These are phyloP conservation scores for Elanus axillaris DNA, from an alignment of 2,113 vertebrate species.

Conservation along the genomic window DNA sequence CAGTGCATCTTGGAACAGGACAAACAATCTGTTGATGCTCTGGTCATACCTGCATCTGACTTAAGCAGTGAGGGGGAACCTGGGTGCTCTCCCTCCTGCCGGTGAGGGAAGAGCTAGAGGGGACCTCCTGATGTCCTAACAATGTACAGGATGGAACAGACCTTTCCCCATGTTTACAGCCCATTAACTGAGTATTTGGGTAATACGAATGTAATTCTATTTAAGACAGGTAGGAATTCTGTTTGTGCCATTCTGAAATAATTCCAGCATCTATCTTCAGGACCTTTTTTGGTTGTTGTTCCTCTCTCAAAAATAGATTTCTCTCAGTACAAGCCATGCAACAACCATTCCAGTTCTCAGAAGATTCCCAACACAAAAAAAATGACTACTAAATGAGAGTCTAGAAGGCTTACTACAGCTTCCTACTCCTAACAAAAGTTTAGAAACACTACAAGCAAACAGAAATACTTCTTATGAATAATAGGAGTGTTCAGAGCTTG, in stretches of 20 bases:
- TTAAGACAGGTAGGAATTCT: neutral
- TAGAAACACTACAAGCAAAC: neutral
- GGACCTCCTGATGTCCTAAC: fast-evolving
- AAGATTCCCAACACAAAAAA: neutral
- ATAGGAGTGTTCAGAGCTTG: neutral
- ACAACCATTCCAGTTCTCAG: neutral
- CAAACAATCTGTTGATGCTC: neutral
- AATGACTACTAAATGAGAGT: neutral
- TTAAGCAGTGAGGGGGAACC: neutral
- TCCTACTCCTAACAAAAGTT: neutral
- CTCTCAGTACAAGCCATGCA: neutral
- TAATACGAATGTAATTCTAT: neutral
- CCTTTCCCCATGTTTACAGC: neutral
- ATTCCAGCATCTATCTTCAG: neutral
- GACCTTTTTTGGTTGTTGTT: neutral
- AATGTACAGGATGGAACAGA: neutral
- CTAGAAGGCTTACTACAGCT: neutral
- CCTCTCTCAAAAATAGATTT: neutral
- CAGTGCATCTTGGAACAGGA: neutral
- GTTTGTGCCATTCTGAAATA: neutral
- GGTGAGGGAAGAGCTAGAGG: neutral
- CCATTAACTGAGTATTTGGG: neutral
- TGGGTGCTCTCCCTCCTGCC: neutral
- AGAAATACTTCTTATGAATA: neutral
- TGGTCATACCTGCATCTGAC: neutral